Percentiles rank a stretch among this genome's conserved stretches.
These are phyloP conservation scores for Epinephelus coioides DNA, from an alignment of 2,797 vertebrate genomes.

Conservation along the genomic window DNA sequence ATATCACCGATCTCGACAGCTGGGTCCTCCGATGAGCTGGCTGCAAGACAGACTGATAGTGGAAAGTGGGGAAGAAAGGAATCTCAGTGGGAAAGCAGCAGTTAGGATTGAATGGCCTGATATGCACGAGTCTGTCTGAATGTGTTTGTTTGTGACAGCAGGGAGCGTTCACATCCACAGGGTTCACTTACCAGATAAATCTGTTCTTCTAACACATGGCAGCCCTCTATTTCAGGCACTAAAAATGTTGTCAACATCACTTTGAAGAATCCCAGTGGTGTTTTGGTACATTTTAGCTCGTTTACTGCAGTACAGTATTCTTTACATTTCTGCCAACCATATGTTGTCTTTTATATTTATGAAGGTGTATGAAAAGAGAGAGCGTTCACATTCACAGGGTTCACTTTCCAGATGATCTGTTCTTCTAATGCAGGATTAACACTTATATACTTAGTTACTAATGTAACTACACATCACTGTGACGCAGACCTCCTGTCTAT, in stretches of 20 bases:
- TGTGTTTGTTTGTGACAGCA: slow-evolving; percentile 21
- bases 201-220: not conserved
- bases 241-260: not conserved
- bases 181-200: slow-evolving; percentile 6
- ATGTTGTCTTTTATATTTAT: not conserved
- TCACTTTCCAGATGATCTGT: not conserved
- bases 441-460: too few relatives aligned
- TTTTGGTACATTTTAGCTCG: not conserved
- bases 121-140: not conserved
- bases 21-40: slow-evolving; percentile 26
- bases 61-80: not conserved
- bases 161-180: slow-evolving; percentile 2
- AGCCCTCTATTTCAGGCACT: not conserved
- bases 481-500: too few relatives aligned
- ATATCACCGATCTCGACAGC: slow-evolving; percentile 40
- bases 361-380: not conserved
- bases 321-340: not conserved
- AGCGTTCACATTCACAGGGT: not conserved
- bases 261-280: not conserved
- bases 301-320: not conserved
- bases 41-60: slow-evolving; percentile 16
- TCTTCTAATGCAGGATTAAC: too few relatives aligned
- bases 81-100: slow-evolving; percentile 26
- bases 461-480: too few relatives aligned
- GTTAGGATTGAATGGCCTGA: slow-evolving; percentile 25